A percentile compares a stretch with the other conserved stretches of the same genome.
Conservation (phyloP, 1,140 invertebrate genomes). For the Eurosta solidaginis region DNA sequence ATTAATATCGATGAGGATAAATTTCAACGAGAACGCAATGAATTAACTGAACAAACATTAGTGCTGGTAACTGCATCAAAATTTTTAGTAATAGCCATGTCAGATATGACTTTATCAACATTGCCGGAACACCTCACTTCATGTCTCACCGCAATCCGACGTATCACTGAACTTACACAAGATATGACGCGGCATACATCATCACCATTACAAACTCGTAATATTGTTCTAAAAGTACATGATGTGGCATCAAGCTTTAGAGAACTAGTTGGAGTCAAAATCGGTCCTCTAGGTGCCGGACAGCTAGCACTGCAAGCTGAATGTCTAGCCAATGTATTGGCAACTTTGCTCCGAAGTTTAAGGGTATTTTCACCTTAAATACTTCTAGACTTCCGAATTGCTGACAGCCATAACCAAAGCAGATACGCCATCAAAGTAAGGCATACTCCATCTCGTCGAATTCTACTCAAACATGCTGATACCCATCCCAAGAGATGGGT, state of each 20-base stretch:
- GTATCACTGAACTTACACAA: constrained; percentile 72
- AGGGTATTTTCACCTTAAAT: constrained; percentile 75
- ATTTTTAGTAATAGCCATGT: constrained; percentile 78
- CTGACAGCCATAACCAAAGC: no score
- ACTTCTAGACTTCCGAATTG: background rate
- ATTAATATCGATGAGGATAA: constrained; percentile 73
- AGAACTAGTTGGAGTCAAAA: constrained; percentile 68
- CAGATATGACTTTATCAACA: constrained; percentile 64
- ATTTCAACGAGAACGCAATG: constrained; percentile 74
- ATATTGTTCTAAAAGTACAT: constrained; percentile 77
- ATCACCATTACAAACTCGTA: constrained; percentile 77
- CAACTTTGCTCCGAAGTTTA: constrained; percentile 78
- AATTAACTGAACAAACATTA: constrained; percentile 77
- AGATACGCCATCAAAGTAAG: no score
- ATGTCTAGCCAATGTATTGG: constrained; percentile 78
- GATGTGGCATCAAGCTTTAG: constrained; percentile 81
- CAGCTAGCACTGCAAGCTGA: constrained; percentile 76
- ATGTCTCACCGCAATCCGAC: constrained; percentile 71
- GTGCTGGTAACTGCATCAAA: constrained; percentile 84
- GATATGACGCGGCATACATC: constrained; percentile 74
- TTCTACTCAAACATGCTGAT: no score
- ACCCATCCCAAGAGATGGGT: no score
- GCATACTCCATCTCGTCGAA: no score
- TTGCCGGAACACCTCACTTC: constrained; percentile 69
- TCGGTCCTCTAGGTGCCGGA: constrained; percentile 63